Percentiles rank a stretch among this genome's conserved stretches.
Conservation (phyloP, 23 tunicate genomes). For the Styela clava region DNA sequence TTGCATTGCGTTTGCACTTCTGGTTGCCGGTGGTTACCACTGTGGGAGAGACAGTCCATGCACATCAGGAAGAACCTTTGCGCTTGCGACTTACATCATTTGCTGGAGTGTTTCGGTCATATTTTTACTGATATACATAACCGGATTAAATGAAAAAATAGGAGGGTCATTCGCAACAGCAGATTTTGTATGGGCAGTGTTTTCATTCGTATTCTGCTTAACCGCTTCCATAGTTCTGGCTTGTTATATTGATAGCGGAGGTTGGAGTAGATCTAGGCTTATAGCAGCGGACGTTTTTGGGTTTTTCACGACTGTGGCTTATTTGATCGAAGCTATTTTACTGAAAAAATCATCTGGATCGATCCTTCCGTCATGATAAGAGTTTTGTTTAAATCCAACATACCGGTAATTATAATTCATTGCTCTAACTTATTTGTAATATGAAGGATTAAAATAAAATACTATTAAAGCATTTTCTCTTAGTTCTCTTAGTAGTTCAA, state of each 20-base stretch:
- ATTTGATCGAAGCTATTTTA: constrained; percentile 48
- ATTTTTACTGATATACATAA: constrained; percentile 52
- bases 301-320: constrained; percentile 57
- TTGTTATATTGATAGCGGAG: constrained; percentile 24
- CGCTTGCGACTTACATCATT: constrained; percentile 67
- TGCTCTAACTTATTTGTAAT: too few relatives aligned
- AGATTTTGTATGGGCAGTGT: constrained; percentile 76
- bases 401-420: too few relatives aligned
- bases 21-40: constrained; percentile 51
- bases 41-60: constrained; percentile 25
- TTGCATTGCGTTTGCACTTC: constrained; percentile 65
- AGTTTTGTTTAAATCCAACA: too few relatives aligned
- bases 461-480: too few relatives aligned
- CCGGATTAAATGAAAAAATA: constrained; percentile 40
- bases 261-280: constrained; percentile 14
- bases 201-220: constrained; percentile 54
- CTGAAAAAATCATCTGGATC: constrained; percentile 30
- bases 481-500: too few relatives aligned
- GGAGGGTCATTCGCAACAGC: constrained; percentile 24
- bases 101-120: constrained; percentile 61
- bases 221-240: constrained; percentile 70
- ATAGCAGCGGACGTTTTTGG: constrained; percentile 75
- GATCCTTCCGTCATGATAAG: too few relatives aligned
- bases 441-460: too few relatives aligned
- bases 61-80: constrained; percentile 58